phyloP scores from a whole-genome alignment of 2,113 vertebrate genomes.

The Falco punctatus region DNA sequence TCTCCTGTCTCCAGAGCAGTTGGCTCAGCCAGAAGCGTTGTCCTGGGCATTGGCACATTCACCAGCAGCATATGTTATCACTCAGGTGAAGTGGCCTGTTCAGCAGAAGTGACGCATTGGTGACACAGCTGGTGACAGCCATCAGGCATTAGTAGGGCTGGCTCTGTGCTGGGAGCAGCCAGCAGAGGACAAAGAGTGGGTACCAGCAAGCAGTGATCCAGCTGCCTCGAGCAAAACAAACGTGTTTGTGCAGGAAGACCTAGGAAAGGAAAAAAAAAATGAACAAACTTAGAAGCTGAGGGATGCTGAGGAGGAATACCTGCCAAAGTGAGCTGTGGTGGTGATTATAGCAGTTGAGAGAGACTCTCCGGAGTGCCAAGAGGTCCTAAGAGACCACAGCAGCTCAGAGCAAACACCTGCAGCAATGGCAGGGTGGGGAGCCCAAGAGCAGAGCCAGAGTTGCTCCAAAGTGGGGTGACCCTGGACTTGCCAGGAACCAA shows the following conservation, averaged over 20 bases:
- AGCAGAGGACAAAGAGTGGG: no score
- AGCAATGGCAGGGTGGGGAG: not conserved
- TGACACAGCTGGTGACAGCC: not conserved
- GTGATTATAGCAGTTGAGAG: not conserved
- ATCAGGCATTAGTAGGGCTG: accelerated
- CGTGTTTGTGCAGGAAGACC: not conserved
- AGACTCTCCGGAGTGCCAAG: not conserved
- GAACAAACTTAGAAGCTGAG: not conserved
- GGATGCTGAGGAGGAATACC: not conserved
- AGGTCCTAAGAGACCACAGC: not conserved
- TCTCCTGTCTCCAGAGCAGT: not conserved
- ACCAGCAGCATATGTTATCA: not conserved
- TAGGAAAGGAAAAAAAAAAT: not conserved
- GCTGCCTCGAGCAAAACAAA: no score
- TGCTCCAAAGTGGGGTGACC: not conserved
- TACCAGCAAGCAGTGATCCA: not conserved
- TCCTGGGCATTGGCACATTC: not conserved
- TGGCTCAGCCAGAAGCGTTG: not conserved
- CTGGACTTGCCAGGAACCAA: not conserved
- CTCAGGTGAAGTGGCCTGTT: not conserved
- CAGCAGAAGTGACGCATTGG: not conserved
- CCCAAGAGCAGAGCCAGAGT: not conserved
- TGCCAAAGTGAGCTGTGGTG: accelerated
- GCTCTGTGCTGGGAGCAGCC: not conserved
- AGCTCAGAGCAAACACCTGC: not conserved